Evolutionary conservation across 2,113 vertebrate genomes (phyloP).

Genomic region (Verasper variegatus): DNA sequence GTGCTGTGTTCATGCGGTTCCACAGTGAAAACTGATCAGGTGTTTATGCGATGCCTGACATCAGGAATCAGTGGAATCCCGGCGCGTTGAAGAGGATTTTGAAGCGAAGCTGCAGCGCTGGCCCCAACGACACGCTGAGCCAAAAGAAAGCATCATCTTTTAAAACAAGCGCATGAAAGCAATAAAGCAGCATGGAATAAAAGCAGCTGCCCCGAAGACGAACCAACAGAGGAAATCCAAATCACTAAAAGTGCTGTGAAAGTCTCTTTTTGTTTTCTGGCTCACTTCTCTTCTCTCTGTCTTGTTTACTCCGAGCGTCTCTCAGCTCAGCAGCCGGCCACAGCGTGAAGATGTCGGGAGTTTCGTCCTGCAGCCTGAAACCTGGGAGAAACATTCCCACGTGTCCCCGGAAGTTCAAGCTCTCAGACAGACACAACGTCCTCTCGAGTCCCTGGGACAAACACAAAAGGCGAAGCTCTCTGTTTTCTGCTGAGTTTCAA

Average conservation of each 20-base stretch:
- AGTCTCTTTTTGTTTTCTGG: conserved; percentile 1
- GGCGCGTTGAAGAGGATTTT: neutral
- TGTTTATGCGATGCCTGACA: neutral
- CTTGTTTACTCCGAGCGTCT: conserved; percentile 5
- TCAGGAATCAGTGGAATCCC: neutral
- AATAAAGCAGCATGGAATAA: conserved; percentile 23
- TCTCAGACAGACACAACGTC: conserved; percentile 19
- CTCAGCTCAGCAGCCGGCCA: conserved; percentile 27
- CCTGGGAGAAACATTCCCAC: conserved; percentile 52
- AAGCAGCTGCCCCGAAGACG: conserved; percentile 38
- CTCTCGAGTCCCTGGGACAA: conserved; percentile 47
- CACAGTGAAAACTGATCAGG: conserved; percentile 9
- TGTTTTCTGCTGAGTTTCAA: conserved; percentile 38
- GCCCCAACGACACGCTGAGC: conserved; percentile 1
- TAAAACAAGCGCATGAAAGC: neutral
- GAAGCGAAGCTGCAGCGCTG: neutral
- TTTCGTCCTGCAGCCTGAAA: conserved; percentile 43
- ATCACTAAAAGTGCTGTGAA: conserved; percentile 13
- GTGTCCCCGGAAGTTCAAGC: conserved; percentile 45
- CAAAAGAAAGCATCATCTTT: conserved; percentile 3
- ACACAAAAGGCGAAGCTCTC: conserved; percentile 49
- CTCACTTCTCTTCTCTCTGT: neutral
- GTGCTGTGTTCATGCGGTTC: neutral
- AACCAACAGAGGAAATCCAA: conserved; percentile 35
- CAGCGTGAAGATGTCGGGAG: conserved; percentile 25